These are phyloP conservation scores for Lissonota sp. DNA, from an alignment of 2,888 invertebrate species.

Conservation along the genomic window DNA sequence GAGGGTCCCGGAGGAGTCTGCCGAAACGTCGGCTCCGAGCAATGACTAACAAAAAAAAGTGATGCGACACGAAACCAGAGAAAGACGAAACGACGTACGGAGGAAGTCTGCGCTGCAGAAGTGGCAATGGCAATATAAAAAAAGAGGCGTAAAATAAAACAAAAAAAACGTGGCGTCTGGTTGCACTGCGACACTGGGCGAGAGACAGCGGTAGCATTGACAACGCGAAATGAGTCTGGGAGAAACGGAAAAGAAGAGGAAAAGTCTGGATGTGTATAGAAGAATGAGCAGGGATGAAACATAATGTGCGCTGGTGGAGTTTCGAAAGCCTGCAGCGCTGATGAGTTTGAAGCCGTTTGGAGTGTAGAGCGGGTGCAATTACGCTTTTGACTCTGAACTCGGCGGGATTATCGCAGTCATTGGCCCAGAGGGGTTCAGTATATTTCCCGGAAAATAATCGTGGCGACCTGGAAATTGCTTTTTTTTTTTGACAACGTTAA, in stretches of 20 bases:
- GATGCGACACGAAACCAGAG: conserved; percentile 15
- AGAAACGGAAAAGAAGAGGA: background rate
- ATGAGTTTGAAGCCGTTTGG: background rate
- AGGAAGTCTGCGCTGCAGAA: conserved; percentile 36
- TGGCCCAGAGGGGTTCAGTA: background rate
- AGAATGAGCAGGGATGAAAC: background rate
- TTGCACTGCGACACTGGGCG: conserved; percentile 2
- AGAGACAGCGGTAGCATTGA: conserved; percentile 30
- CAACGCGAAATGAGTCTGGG: conserved; percentile 39
- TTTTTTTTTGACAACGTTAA: no score
- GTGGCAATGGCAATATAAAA: conserved; percentile 14
- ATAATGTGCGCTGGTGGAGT: background rate
- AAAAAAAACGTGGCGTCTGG: conserved; percentile 15
- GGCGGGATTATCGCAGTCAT: background rate
- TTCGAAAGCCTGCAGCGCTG: conserved; percentile 6
- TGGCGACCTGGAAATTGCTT: no score
- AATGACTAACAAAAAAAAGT: conserved; percentile 1
- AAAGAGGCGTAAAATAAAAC: conserved; percentile 18
- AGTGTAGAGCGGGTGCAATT: background rate
- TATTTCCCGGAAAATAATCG: no score
- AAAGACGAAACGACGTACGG: conserved; percentile 5
- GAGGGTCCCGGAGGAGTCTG: background rate
- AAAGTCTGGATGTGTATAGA: background rate
- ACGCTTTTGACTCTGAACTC: background rate
- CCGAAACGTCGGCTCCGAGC: background rate